phyloP scores from a whole-genome alignment of 2,888 invertebrate species.

The Tetranychus piercei region DNA sequence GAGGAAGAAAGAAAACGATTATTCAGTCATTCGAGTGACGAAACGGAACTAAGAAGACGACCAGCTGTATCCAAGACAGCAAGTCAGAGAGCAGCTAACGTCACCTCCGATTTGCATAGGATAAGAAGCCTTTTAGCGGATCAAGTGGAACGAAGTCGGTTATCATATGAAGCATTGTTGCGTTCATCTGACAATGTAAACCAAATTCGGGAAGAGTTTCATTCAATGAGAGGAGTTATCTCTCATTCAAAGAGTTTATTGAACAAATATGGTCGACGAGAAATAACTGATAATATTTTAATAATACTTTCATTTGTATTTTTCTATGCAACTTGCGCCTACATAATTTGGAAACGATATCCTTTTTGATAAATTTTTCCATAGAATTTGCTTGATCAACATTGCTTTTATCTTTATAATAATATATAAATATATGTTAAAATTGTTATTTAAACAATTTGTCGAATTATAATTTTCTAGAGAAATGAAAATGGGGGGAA shows the following conservation, averaged over 20 bases:
- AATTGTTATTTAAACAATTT: too few relatives aligned
- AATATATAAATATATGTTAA: too few relatives aligned
- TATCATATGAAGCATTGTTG: constrained; percentile 54
- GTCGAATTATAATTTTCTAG: too few relatives aligned
- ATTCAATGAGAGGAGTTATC: constrained; percentile 66
- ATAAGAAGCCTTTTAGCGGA: constrained; percentile 69
- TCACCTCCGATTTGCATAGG: constrained; percentile 48
- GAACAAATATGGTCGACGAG: constrained; percentile 79
- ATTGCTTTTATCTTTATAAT: too few relatives aligned
- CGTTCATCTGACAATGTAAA: constrained; percentile 37
- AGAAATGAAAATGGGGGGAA: too few relatives aligned
- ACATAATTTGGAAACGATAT: constrained; percentile 17
- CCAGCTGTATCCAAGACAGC: background rate
- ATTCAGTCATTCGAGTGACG: background rate
- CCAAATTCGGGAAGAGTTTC: constrained; percentile 60
- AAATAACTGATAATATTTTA: constrained; percentile 83
- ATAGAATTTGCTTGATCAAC: too few relatives aligned
- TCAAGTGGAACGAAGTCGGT: constrained; percentile 66
- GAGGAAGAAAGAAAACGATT: constrained; percentile 6
- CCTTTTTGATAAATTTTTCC: background rate
- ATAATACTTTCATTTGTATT: constrained; percentile 68
- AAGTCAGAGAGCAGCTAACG: constrained; percentile 14
- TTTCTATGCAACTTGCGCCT: constrained; percentile 51
- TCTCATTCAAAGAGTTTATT: constrained; percentile 72
- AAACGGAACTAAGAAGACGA: background rate